These are phyloP conservation scores for Rallus limicola DNA, from an alignment of 2,113 vertebrate genomes.

Conservation along the genomic window DNA sequence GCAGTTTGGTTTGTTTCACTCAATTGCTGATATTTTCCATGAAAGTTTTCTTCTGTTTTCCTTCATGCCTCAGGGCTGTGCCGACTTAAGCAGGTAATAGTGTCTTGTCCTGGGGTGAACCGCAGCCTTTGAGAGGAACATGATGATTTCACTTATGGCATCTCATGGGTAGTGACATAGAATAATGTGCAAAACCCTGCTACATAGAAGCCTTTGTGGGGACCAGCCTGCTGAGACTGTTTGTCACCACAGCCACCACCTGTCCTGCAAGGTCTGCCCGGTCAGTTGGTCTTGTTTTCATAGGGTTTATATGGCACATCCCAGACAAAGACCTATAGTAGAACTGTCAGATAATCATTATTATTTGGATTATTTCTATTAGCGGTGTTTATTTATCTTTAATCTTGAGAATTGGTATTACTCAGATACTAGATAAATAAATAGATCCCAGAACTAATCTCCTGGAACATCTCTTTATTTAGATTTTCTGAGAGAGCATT, in stretches of 20 bases:
- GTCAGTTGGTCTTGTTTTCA: background rate
- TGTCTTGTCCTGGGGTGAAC: background rate
- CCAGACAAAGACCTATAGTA: background rate
- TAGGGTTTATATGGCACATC: background rate
- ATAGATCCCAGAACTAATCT: constrained; percentile 4
- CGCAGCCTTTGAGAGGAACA: background rate
- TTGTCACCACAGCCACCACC: background rate
- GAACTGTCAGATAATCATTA: constrained; percentile 2
- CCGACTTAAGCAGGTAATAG: background rate
- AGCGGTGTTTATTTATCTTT: constrained; percentile 8
- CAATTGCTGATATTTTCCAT: background rate
- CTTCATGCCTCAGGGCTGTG: background rate
- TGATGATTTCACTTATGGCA: background rate
- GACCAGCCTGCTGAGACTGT: background rate
- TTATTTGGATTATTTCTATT: constrained; percentile 40
- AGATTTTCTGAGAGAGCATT: constrained; percentile 30
- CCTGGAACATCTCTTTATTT: constrained; percentile 28
- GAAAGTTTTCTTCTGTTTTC: background rate
- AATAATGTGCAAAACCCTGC: background rate
- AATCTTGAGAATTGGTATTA: constrained; percentile 8
- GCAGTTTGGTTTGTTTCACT: background rate
- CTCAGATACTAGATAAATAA: background rate
- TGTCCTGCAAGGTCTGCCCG: background rate
- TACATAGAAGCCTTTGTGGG: background rate
- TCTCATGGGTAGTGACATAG: background rate